These are phyloP conservation scores for Denticeps clupeoides DNA, from an alignment of 2,797 vertebrate genomes.

Conservation along the genomic window DNA sequence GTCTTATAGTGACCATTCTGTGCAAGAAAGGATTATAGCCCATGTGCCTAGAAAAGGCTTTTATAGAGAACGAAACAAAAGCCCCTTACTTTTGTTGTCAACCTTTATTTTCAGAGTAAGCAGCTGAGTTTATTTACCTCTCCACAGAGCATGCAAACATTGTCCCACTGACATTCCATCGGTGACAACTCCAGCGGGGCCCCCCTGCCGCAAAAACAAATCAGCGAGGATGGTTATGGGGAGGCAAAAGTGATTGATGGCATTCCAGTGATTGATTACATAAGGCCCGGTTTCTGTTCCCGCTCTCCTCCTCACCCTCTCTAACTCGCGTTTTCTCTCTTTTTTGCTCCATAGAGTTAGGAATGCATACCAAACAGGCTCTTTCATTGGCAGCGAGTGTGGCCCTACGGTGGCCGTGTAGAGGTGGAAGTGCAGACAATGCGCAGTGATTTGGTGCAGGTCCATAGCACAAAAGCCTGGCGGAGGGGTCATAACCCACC, in stretches of 20 bases:
- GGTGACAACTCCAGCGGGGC: background rate
- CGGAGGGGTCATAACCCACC: conserved; percentile 5
- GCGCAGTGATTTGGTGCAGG: background rate
- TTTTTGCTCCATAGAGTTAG: no score
- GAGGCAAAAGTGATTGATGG: conserved; percentile 19
- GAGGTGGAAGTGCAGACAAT: conserved; percentile 9
- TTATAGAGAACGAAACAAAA: conserved; percentile 32
- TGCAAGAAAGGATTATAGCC: conserved; percentile 45
- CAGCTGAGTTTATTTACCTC: conserved; percentile 14
- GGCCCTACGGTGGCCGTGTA: background rate
- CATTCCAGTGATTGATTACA: conserved; percentile 30
- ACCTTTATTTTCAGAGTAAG: conserved; percentile 35
- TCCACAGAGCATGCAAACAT: conserved; percentile 17
- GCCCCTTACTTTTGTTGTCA: conserved; percentile 38
- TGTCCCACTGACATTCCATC: conserved; percentile 11
- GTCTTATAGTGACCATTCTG: no score
- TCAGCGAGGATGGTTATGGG: conserved; percentile 9
- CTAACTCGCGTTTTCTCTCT: background rate
- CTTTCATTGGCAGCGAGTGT: background rate
- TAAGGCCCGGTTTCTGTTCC: conserved; percentile 11
- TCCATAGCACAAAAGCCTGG: background rate
- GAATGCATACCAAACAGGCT: conserved; percentile 7
- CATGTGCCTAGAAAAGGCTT: conserved; percentile 25
- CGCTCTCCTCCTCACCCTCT: no score
- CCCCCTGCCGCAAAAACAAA: background rate